A percentile compares a stretch with the other conserved stretches of the same genome.
Evolutionary conservation across 2,113 vertebrate species (phyloP).

Genomic region (Suncus etruscus): DNA sequence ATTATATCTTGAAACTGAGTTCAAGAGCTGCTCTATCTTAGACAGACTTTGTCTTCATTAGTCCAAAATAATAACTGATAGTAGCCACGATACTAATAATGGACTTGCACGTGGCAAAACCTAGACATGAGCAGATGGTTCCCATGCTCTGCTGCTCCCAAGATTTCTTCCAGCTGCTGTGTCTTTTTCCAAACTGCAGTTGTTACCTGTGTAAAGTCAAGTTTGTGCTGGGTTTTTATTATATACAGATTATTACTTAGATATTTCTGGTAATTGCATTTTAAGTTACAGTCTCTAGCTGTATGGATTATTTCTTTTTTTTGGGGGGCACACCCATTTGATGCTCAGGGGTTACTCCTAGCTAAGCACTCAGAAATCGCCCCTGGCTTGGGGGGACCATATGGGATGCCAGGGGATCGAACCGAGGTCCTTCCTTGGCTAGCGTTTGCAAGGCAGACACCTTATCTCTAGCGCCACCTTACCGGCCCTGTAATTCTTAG

Average conservation of each 20-base stretch:
- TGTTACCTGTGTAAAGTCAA: background rate
- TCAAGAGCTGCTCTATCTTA: background rate
- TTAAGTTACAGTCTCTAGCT: background rate
- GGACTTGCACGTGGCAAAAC: background rate
- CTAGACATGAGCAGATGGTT: background rate
- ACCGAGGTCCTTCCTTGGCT: too few species aligned
- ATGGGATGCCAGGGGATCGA: too few species aligned
- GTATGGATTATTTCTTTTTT: background rate
- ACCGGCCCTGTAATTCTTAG: too few species aligned
- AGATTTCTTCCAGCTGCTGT: fast-evolving
- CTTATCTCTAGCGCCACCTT: too few species aligned
- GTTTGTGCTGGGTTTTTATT: constrained; percentile 2
- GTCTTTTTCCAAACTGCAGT: background rate
- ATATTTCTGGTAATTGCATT: background rate
- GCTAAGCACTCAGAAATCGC: too few species aligned
- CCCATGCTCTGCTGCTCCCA: background rate
- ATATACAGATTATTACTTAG: background rate
- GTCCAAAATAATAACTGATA: constrained; percentile 24
- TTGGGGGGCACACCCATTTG: too few species aligned
- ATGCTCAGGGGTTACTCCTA: too few species aligned
- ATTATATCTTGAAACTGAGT: too few species aligned
- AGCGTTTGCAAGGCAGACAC: too few species aligned
- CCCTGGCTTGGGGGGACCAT: too few species aligned
- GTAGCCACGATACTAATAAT: background rate
- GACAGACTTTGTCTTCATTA: background rate